These are phyloP conservation scores for Arvicanthis niloticus DNA, from an alignment of 2,113 vertebrate genomes.

Conservation along the genomic window DNA sequence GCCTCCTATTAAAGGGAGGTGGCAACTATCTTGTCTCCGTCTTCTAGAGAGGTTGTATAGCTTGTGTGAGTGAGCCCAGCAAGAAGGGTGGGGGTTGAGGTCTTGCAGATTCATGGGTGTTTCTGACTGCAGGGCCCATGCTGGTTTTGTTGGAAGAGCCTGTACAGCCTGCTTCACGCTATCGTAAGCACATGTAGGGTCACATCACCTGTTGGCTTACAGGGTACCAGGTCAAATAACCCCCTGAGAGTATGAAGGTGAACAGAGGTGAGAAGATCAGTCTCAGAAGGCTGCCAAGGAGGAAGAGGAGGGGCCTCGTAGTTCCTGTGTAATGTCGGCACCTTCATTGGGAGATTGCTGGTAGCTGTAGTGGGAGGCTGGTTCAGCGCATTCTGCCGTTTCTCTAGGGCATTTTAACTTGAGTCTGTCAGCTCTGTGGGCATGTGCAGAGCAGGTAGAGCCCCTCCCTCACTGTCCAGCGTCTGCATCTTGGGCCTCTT, in stretches of 20 bases:
- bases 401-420: conserved; percentile 77
- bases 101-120: background rate
- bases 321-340: background rate
- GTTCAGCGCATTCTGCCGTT: conserved; percentile 75
- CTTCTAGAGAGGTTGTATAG: background rate
- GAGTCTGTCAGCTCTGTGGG: conserved; percentile 77
- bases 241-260: background rate
- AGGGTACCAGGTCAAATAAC: background rate
- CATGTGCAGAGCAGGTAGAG: background rate
- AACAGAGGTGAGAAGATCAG: background rate
- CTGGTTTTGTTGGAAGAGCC: background rate
- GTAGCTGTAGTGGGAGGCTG: conserved; percentile 71
- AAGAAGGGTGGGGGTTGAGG: background rate
- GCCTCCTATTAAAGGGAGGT: background rate
- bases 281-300: conserved; percentile 5
- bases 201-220: background rate
- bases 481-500: conserved; percentile 68
- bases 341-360: conserved; percentile 40
- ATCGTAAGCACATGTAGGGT: background rate
- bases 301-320: conserved; percentile 59
- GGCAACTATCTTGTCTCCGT: background rate
- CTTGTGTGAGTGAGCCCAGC: background rate
- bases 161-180: background rate
- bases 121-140: background rate
- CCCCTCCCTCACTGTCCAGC: conserved; percentile 13